A percentile compares a stretch with the other conserved stretches of the same genome.
phyloP scores from a whole-genome alignment of 2,797 vertebrate genomes.

The Catostomus latipinnis region DNA sequence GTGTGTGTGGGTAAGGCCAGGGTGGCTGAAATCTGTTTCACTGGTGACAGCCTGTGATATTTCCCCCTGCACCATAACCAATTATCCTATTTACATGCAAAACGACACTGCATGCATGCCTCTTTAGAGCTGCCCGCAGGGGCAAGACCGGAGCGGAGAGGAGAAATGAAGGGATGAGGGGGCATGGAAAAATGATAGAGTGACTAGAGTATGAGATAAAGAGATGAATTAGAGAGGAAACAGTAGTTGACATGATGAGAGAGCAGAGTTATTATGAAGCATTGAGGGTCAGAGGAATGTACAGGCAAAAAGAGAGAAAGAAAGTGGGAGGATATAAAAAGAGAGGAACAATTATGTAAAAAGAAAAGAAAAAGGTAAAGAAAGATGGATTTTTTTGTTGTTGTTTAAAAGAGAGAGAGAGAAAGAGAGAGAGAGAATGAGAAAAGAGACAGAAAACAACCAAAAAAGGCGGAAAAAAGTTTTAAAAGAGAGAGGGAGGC shows the following conservation, averaged over 20 bases:
- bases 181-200: slow-evolving; percentile 30
- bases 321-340: slow-evolving; percentile 8
- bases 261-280: neutral
- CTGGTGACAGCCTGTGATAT: slow-evolving; percentile 49
- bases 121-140: slow-evolving; percentile 49
- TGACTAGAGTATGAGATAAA: neutral
- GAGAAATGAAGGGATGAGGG: slow-evolving; percentile 39
- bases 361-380: neutral
- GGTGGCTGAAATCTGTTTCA: slow-evolving; percentile 41
- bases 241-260: slow-evolving; percentile 20
- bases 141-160: slow-evolving; percentile 47
- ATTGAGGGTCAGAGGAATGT: neutral
- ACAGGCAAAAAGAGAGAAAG: neutral
- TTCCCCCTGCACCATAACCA: slow-evolving; percentile 63
- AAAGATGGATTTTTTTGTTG: no score
- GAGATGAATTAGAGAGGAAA: slow-evolving; percentile 45
- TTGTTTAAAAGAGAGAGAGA: neutral
- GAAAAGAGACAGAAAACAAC: neutral
- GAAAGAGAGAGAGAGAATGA: neutral
- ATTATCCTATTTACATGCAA: slow-evolving; percentile 76
- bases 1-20: slow-evolving; percentile 41
- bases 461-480: neutral
- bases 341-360: no score
- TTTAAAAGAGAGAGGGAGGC: neutral
- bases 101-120: slow-evolving; percentile 60